Evolutionary conservation across 2,113 vertebrate species (phyloP), one percentile per base, ranked within the genome.

Genomic region (Cygnus buccinator): DNA sequence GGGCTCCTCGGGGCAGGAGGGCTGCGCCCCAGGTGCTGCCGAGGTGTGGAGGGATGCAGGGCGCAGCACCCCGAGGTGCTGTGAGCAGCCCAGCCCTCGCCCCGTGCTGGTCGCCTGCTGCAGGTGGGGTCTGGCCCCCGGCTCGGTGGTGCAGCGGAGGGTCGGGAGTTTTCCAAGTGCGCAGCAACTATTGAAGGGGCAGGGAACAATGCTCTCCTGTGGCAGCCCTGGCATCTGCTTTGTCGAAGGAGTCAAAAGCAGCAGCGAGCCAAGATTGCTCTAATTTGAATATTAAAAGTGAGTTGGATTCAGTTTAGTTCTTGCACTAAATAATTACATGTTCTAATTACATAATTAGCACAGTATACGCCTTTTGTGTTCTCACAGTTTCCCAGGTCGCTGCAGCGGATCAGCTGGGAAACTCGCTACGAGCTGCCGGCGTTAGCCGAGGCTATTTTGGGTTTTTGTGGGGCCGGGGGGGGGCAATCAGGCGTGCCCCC

Each of bases 331-430:
- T 94, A 93, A 95, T 95, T 93, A 91, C 80, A 61, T 7, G 67
- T 86, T 65, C 90, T 96, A 97, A 96, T 97, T 96, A 93, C 91
- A 90, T 92, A 90, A 95, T 97, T 94, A 96, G 96, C 79, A 16
- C 89, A 72, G 63, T 63, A 3, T 14, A 44, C 58, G 75, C 89
- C 87, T 78, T 67, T 67, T 73, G 76, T 67, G 10, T 50, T 50
- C 82, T 72, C 82, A n/a, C 54, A 5, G 46, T 65, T 84, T 77
- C 71, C 62, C 87, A 41, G 72, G 44, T 81, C 52, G 54, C 35
- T 13, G 54, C 76, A 66, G 72, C 75, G 70, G 5, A 29, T 67
- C 80, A 2, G 18, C 28, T 37, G 84, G 87, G 31, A 77, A 89
- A 58, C 48, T 61, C 1, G 3, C 67, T 37, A 2, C 2, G 37